These are phyloP conservation scores for Sesamia nonagrioides DNA, from an alignment of 1,140 invertebrate genomes.

Conservation along the genomic window DNA sequence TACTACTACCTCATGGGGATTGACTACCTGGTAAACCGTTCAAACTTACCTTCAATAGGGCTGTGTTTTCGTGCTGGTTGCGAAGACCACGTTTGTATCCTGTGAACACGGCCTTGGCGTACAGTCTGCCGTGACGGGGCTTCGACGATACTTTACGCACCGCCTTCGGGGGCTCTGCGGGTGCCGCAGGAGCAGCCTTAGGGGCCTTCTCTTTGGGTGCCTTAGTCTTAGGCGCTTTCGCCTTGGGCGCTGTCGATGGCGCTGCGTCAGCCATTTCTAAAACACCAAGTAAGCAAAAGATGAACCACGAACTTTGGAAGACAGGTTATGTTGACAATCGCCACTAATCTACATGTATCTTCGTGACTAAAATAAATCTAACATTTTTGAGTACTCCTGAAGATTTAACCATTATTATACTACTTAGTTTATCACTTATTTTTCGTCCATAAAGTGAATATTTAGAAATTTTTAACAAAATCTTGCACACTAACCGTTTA, in stretches of 20 bases:
- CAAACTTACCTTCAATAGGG: constrained; percentile 93
- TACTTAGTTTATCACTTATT: constrained; percentile 52
- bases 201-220: constrained; percentile 88
- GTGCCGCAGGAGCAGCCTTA: constrained; percentile 84
- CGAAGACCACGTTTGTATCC: constrained; percentile 98
- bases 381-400: constrained; percentile 6
- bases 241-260: constrained; percentile 88
- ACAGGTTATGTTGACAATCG: constrained; percentile 84
- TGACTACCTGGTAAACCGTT: neutral
- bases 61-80: constrained; percentile 99
- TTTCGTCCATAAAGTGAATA: constrained; percentile 45
- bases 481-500: constrained; percentile 74
- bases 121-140: constrained; percentile 93
- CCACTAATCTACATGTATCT: constrained; percentile 74
- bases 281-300: constrained; percentile 66
- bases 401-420: neutral
- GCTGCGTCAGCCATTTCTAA: constrained; percentile 90
- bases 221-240: constrained; percentile 89
- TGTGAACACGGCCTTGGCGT: constrained; percentile 99
- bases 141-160: constrained; percentile 90
- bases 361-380: constrained; percentile 61
- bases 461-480: constrained; percentile 60
- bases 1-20: neutral
- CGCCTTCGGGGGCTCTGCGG: constrained; percentile 82
- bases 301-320: constrained; percentile 46